A percentile compares a stretch with the other conserved stretches of the same genome.
phyloP scores from a whole-genome alignment of 1,140 invertebrate genomes.

The Vanessa tameamea region DNA sequence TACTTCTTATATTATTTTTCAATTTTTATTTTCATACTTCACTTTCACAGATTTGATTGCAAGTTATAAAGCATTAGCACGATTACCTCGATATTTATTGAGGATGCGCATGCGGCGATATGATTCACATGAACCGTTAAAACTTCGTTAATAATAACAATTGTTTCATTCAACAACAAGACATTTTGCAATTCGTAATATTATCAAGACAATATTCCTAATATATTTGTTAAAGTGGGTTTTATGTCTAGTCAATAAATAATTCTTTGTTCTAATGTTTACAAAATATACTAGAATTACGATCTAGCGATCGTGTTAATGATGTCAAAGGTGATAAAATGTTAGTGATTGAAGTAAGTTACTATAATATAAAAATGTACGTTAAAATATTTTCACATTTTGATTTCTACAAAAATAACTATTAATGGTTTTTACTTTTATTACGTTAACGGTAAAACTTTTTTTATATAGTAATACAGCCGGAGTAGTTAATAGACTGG shows the following conservation, averaged over 20 bases:
- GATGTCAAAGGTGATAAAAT: too few relatives aligned
- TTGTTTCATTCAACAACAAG: neutral
- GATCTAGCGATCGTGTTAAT: too few relatives aligned
- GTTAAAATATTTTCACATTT: too few relatives aligned
- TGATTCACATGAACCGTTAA: constrained; percentile 47
- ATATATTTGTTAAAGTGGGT: neutral
- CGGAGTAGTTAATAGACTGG: too few relatives aligned
- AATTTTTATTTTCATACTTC: constrained; percentile 74
- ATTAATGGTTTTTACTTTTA: too few relatives aligned
- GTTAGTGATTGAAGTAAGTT: too few relatives aligned
- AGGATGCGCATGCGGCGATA: constrained; percentile 50
- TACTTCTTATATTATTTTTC: constrained; percentile 76
- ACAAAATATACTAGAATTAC: too few relatives aligned
- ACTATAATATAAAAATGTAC: too few relatives aligned
- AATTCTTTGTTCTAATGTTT: neutral
- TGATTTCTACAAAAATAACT: too few relatives aligned
- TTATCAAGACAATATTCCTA: neutral
- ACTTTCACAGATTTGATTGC: constrained; percentile 64
- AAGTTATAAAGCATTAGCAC: constrained; percentile 62
- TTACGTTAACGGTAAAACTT: too few relatives aligned
- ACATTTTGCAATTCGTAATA: too few relatives aligned
- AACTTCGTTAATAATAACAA: neutral
- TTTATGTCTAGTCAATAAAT: neutral
- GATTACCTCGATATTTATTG: constrained; percentile 56
- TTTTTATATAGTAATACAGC: too few relatives aligned